Evolutionary conservation across 2,113 vertebrate species (phyloP).

Genomic region (Ammodytes dubius): DNA sequence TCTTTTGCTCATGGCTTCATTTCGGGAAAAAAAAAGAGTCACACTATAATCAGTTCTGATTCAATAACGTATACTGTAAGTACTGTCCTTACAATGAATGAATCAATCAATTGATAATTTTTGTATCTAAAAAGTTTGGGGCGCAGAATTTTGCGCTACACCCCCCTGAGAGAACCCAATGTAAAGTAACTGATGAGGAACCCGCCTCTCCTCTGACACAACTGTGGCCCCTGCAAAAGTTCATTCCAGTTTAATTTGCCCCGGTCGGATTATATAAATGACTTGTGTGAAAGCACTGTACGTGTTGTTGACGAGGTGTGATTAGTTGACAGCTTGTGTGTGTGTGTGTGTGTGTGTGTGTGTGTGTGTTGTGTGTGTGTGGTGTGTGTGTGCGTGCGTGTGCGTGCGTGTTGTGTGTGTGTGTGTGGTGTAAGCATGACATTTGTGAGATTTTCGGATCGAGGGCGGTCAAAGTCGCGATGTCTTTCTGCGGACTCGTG

Average conservation of each 20-base stretch:
- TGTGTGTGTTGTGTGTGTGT: no score
- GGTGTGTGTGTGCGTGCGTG: no score
- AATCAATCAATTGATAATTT: no score
- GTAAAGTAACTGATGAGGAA: no score
- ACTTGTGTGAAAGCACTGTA: constrained; percentile 11
- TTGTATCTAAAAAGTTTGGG: no score
- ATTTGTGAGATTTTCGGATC: constrained; percentile 30
- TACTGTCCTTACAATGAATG: no score
- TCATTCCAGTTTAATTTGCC: not conserved
- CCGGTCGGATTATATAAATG: constrained; percentile 40
- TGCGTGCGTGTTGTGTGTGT: no score
- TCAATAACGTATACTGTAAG: no score
- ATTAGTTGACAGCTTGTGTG: constrained; percentile 34
- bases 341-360: constrained; percentile 11
- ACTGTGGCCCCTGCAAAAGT: not conserved
- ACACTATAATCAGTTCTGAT: constrained; percentile 11
- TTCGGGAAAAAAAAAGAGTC: constrained; percentile 19
- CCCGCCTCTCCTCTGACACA: no score
- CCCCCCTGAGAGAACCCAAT: no score
- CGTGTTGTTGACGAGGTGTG: not conserved
- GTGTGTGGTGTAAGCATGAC: constrained; percentile 28
- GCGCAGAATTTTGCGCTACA: no score
- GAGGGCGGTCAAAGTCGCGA: constrained; percentile 53
- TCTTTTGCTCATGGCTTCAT: constrained; percentile 30
- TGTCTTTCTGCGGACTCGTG: constrained; percentile 64